phyloP scores from a whole-genome alignment of 2,888 invertebrate genomes.

The Polyommatus iphigenia region DNA sequence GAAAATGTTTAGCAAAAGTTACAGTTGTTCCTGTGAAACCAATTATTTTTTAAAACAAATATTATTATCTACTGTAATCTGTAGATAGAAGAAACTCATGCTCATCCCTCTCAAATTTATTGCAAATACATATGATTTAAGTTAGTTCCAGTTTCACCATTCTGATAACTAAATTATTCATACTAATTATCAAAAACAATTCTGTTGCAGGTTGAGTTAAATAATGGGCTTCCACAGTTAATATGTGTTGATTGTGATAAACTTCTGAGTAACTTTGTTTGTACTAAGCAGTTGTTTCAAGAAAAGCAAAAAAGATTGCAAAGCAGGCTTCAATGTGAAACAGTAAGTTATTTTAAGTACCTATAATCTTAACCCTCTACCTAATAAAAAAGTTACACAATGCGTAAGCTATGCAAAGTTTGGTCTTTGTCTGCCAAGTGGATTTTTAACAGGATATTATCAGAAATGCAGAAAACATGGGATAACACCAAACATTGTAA shows the following conservation, averaged over 20 bases:
- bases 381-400: background rate
- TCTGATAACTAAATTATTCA: background rate
- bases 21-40: background rate
- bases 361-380: too few relatives aligned
- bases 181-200: background rate
- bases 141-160: too few relatives aligned
- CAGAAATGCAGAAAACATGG: too few relatives aligned
- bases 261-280: constrained; percentile 51
- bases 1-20: background rate
- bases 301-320: constrained; percentile 59
- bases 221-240: constrained; percentile 70
- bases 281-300: constrained; percentile 52
- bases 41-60: background rate
- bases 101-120: too few relatives aligned
- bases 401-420: too few relatives aligned
- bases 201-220: constrained; percentile 57
- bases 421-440: too few relatives aligned
- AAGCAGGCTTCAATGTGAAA: constrained; percentile 43
- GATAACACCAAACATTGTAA: too few relatives aligned
- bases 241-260: constrained; percentile 65
- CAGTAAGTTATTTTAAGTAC: constrained; percentile 47
- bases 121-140: too few relatives aligned
- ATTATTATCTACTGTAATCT: too few relatives aligned
- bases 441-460: too few relatives aligned
- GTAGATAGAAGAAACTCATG: too few relatives aligned